Conservation (phyloP, 2,113 vertebrate species). For the Recurvirostra avosetta region DNA sequence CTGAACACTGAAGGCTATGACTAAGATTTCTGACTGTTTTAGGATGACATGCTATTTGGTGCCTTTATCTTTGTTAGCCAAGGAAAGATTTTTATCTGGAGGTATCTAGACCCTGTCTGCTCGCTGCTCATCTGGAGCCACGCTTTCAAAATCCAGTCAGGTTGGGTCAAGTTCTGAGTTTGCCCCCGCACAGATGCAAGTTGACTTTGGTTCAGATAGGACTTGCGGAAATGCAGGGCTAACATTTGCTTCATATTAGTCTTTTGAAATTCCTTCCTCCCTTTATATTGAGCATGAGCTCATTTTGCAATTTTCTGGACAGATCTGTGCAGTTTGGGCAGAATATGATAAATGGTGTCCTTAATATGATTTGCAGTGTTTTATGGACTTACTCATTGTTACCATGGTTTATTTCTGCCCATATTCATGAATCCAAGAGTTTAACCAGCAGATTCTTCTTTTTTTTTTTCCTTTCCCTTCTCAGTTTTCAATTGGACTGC, state of each 20-base stretch:
- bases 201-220: not conserved
- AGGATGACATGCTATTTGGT: not conserved
- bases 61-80: not conserved
- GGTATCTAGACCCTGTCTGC: not conserved
- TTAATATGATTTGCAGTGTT: not conserved
- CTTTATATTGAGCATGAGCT: not conserved
- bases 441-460: not conserved
- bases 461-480: too few species aligned
- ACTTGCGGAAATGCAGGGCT: not conserved
- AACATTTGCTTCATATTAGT: conserved; percentile 9
- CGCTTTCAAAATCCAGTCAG: not conserved
- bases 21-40: not conserved
- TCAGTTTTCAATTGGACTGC: not conserved
- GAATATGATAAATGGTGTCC: not conserved
- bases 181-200: not conserved
- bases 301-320: conserved; percentile 31
- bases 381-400: not conserved
- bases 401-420: not conserved
- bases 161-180: not conserved
- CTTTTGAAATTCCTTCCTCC: not conserved
- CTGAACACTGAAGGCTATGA: not conserved
- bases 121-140: not conserved
- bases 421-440: not conserved
- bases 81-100: not conserved
- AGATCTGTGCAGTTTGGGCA: not conserved